Percentiles rank a stretch among this genome's conserved stretches.
Evolutionary conservation across 2,888 invertebrate genomes (phyloP).

Genomic region (Himalopsyche anomala): DNA sequence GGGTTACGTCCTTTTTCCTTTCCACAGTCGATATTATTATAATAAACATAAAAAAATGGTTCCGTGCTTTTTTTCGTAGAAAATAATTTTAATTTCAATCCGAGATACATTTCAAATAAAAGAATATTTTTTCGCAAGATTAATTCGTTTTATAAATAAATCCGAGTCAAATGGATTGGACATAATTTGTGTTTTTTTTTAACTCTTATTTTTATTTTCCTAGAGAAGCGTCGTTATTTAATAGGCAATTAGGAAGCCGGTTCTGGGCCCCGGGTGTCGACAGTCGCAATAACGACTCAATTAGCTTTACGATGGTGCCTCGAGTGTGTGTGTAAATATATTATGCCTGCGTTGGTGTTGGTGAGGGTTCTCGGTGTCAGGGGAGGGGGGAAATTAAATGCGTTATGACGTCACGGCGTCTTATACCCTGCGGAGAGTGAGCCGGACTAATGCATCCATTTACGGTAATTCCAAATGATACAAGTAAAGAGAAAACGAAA

Average conservation of each 20-base stretch:
- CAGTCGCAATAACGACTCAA: conserved; percentile 58
- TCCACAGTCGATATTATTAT: too few species aligned
- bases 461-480: not conserved
- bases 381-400: conserved; percentile 20
- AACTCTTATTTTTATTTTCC: conserved; percentile 5
- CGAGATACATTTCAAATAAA: not conserved
- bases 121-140: not conserved
- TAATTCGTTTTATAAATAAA: conserved; percentile 6
- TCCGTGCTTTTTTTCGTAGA: too few species aligned
- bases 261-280: conserved; percentile 52
- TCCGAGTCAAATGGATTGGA: not conserved
- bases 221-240: conserved; percentile 41
- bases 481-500: not conserved
- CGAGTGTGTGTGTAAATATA: not conserved
- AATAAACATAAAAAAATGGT: too few species aligned
- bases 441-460: conserved; percentile 16
- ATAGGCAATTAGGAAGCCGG: conserved; percentile 55
- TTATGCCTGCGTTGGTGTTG: not conserved
- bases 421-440: conserved; percentile 20
- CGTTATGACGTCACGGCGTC: conserved; percentile 11
- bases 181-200: conserved; percentile 11
- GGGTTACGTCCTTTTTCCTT: too few species aligned
- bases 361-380: conserved; percentile 36
- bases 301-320: conserved; percentile 57
- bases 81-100: too few species aligned